phyloP scores from a whole-genome alignment of 2,888 invertebrate genomes.

The Tetropium fuscum region DNA sequence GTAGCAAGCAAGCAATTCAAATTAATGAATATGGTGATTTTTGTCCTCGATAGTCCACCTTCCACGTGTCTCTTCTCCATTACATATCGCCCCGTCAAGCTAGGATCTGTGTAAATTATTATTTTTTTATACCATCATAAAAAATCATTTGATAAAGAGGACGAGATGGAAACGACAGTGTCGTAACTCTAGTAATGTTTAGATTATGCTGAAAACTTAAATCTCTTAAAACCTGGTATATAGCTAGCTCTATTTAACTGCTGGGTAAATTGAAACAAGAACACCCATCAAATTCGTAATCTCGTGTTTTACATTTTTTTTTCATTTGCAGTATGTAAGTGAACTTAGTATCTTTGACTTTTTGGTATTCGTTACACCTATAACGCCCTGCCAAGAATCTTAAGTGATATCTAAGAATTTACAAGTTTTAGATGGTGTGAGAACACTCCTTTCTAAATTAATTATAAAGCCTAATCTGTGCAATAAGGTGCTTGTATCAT shows the following conservation, averaged over 20 bases:
- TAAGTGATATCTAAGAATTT: slow-evolving; percentile 38
- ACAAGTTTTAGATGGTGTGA: slow-evolving; percentile 20
- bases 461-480: slow-evolving; percentile 39
- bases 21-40: slow-evolving; percentile 22
- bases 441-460: slow-evolving; percentile 36
- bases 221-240: slow-evolving; percentile 28
- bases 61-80: slow-evolving; percentile 8
- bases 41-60: slow-evolving; percentile 15
- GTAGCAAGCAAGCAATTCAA: no score
- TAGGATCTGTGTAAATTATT: slow-evolving; percentile 18
- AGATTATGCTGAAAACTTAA: slow-evolving; percentile 11
- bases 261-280: slow-evolving; percentile 32
- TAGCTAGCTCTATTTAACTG: slow-evolving; percentile 7
- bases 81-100: slow-evolving; percentile 3
- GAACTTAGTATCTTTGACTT: neutral
- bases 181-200: slow-evolving; percentile 1
- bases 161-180: slow-evolving; percentile 1
- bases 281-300: slow-evolving; percentile 30
- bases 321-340: neutral
- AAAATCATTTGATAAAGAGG: slow-evolving; percentile 11
- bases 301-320: slow-evolving; percentile 12
- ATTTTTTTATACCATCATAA: slow-evolving; percentile 24
- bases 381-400: slow-evolving; percentile 16
- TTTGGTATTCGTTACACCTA: neutral
- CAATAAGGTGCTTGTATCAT: slow-evolving; percentile 19